Percentiles rank a stretch among this genome's conserved stretches.
These are phyloP conservation scores for Leptura quadrifasciata DNA, from an alignment of 2,888 invertebrate genomes.

Conservation along the genomic window DNA sequence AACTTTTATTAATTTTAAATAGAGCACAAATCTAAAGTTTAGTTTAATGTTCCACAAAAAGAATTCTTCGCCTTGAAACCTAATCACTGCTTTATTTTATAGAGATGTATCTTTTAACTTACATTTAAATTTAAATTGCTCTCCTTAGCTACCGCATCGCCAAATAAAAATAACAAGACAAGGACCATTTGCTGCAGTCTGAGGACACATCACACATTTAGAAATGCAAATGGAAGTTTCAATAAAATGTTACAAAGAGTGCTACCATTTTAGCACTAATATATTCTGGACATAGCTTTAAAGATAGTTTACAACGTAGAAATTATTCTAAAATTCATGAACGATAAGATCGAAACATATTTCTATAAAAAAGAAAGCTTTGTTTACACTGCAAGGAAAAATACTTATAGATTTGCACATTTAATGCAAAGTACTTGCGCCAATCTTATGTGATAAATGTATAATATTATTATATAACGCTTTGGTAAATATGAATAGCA, in stretches of 20 bases:
- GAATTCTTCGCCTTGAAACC: background rate
- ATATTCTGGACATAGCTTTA: background rate
- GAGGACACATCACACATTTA: conserved; percentile 19
- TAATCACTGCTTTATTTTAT: conserved; percentile 5
- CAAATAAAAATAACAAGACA: conserved; percentile 32
- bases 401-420: too few relatives aligned
- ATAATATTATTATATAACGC: too few relatives aligned
- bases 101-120: conserved; percentile 19
- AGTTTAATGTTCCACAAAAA: background rate
- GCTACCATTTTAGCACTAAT: conserved; percentile 7
- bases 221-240: conserved; percentile 26
- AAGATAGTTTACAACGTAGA: background rate
- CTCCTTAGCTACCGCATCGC: conserved; percentile 18
- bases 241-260: conserved; percentile 20
- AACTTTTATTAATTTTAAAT: conserved; percentile 31
- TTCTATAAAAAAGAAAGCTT: too few relatives aligned
- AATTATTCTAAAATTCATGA: too few relatives aligned
- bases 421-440: too few relatives aligned
- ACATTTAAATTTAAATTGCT: conserved; percentile 38
- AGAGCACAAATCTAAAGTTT: conserved; percentile 2
- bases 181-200: conserved; percentile 18
- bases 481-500: too few relatives aligned
- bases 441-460: too few relatives aligned
- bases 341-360: too few relatives aligned
- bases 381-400: too few relatives aligned